Percentiles rank a stretch among this genome's conserved stretches.
Evolutionary conservation across 2,888 invertebrate species (phyloP).

Genomic region (Cecidostiba fungosa): DNA sequence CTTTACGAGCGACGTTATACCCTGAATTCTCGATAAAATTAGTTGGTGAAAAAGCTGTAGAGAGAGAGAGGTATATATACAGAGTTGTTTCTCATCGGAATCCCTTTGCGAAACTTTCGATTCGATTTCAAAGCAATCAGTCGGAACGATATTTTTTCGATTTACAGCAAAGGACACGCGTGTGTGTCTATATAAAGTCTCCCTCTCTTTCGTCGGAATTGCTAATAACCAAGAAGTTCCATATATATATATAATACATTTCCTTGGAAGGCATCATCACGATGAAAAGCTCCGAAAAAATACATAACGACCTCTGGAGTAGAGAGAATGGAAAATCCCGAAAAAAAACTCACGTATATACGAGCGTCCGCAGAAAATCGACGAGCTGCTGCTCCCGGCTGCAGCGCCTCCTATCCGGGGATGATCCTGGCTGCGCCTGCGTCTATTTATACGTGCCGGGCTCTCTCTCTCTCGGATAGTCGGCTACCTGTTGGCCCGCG

Average conservation of each 20-base stretch:
- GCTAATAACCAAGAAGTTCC: background rate
- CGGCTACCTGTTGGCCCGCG: conserved; percentile 76
- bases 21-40: too few species aligned
- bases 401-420: conserved; percentile 71
- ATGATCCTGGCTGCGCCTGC: conserved; percentile 73
- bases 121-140: background rate
- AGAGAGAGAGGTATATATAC: too few species aligned
- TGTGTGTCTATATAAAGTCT: too few species aligned
- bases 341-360: background rate
- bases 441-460: conserved; percentile 76
- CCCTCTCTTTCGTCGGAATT: background rate
- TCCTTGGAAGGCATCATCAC: too few species aligned
- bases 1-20: background rate
- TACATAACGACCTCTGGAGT: background rate
- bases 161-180: background rate
- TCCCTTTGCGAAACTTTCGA: background rate
- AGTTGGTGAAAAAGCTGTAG: too few species aligned
- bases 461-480: conserved; percentile 67
- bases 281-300: background rate
- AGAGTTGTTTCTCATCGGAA: background rate
- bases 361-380: background rate
- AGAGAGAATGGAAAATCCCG: background rate
- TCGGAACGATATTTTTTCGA: background rate
- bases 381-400: background rate
- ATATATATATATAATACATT: background rate